These are phyloP conservation scores for Dendrocopos noguchii DNA, from an alignment of 2,113 vertebrate genomes.

Conservation along the genomic window DNA sequence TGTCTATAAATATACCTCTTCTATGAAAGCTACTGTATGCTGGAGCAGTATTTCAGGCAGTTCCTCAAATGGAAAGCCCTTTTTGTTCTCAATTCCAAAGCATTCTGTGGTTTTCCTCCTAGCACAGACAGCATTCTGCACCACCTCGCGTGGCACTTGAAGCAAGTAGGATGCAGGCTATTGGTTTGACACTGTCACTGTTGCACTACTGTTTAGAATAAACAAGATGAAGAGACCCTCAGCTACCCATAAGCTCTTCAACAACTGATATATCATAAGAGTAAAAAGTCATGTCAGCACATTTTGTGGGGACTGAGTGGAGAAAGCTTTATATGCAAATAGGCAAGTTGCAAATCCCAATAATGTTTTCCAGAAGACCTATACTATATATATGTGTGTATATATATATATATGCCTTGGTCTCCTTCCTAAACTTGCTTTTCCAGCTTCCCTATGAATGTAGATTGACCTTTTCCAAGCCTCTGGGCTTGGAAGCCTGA, in stretches of 20 bases:
- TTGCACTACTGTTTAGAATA: neutral
- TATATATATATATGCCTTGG: neutral
- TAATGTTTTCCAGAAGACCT: neutral
- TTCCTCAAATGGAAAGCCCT: constrained; percentile 62
- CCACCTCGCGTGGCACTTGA: constrained; percentile 4
- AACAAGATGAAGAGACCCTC: neutral
- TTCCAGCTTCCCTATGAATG: neutral
- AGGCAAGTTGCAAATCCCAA: neutral
- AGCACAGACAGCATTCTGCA: constrained; percentile 61
- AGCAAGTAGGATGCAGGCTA: neutral
- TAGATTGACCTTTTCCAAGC: neutral
- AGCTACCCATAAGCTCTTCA: neutral
- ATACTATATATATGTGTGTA: no score
- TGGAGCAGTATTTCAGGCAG: constrained; percentile 50
- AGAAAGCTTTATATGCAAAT: neutral
- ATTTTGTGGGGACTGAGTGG: neutral
- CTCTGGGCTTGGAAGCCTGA: neutral
- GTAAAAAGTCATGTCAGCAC: neutral
- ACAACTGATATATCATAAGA: neutral
- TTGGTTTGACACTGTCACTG: neutral
- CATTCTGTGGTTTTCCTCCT: constrained; percentile 64
- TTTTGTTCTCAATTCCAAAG: constrained; percentile 61
- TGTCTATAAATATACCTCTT: constrained; percentile 64
- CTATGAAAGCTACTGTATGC: constrained; percentile 55
- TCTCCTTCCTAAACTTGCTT: neutral